Conservation (phyloP, 2,113 vertebrate genomes). For the Equus przewalskii region DNA sequence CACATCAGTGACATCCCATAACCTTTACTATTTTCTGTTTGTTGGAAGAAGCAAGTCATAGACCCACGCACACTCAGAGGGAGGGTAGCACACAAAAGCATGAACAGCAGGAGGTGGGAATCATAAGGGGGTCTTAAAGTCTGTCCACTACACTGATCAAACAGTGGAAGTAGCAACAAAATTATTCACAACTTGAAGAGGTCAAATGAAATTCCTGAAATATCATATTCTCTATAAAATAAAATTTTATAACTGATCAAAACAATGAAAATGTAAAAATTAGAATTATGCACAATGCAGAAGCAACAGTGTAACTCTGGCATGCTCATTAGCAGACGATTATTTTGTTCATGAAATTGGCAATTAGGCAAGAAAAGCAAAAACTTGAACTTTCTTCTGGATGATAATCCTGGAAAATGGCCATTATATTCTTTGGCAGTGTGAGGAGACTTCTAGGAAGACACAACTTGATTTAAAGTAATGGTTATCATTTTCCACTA, state of each 20-base stretch:
- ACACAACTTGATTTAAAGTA: constrained; percentile 42
- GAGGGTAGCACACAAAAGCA: not conserved
- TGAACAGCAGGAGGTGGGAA: not conserved
- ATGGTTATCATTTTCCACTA: not conserved
- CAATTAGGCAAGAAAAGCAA: not conserved
- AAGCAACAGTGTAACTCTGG: not conserved
- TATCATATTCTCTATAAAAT: not conserved
- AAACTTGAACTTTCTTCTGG: not conserved
- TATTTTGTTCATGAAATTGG: not conserved
- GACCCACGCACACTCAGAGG: not conserved
- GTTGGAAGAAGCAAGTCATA: not conserved
- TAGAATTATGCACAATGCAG: not conserved
- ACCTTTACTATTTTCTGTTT: not conserved
- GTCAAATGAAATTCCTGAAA: not conserved
- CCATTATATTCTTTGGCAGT: not conserved
- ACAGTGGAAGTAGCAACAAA: not conserved
- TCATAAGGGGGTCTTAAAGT: not conserved
- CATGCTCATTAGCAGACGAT: not conserved
- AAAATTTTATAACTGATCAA: constrained; percentile 1
- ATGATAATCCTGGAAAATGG: not conserved
- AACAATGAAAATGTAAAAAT: not conserved
- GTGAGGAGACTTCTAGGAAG: not conserved
- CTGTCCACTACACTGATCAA: not conserved
- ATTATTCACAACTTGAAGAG: constrained; percentile 23
- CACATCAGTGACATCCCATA: not conserved